phyloP scores from a whole-genome alignment of 2,113 vertebrate genomes.

The Indicator indicator region DNA sequence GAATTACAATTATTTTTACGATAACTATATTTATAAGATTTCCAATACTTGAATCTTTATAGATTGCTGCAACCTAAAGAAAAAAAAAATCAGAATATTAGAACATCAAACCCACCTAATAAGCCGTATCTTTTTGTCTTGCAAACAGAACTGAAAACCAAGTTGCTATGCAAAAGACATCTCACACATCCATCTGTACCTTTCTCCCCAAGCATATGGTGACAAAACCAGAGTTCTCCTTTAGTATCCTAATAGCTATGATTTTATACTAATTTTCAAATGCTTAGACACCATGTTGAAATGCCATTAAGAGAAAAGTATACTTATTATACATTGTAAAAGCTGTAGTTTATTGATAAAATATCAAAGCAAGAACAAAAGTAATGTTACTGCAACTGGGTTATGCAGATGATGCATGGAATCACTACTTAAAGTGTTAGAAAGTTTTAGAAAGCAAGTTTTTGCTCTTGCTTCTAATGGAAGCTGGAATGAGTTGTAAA shows the following conservation, averaged over 20 bases:
- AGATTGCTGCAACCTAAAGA: slow-evolving; percentile 93
- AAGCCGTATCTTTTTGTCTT: neutral
- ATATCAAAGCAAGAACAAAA: neutral
- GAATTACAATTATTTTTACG: slow-evolving; percentile 92
- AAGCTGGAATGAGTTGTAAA: neutral
- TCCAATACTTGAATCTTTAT: slow-evolving; percentile 94
- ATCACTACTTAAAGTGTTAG: neutral
- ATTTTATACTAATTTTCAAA: neutral
- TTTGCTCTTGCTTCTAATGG: neutral
- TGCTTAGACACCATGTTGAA: neutral
- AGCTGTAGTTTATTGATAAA: neutral
- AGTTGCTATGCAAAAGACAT: neutral
- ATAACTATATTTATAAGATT: slow-evolving; percentile 97
- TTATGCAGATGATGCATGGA: neutral
- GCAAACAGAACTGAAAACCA: neutral
- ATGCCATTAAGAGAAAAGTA: neutral
- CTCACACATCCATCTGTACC: neutral
- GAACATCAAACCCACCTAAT: neutral
- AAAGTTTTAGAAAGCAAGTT: neutral
- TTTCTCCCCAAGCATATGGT: neutral
- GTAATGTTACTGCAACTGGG: neutral
- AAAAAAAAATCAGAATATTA: neutral
- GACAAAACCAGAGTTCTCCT: neutral
- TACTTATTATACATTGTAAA: neutral
- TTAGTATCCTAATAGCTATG: neutral